Base-by-base conservation (phyloP, 2,797 vertebrate genomes). In the Pelodytes ibericus region DNA sequence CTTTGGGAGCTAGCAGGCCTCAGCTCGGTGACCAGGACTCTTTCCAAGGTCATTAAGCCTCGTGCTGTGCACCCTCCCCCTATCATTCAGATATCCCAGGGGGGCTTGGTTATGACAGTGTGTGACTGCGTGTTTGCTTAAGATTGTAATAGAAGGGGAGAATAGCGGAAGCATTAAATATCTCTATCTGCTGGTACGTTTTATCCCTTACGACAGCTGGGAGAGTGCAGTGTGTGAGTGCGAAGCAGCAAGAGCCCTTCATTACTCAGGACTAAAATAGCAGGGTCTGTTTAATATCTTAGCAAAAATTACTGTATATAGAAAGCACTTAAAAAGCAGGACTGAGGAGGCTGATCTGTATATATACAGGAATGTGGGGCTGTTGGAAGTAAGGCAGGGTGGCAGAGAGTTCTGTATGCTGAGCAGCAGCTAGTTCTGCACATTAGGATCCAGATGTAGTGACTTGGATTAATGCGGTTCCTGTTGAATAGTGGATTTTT, bases 21-120 rank as follows among this genome's bases (percentile, higher is more conserved):
- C 26, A 4, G 59, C 26, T 27, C 80, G 80, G 72, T 66, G 53
- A 51, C 31, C n/a, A 27, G 66, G 53, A 79, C 74, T n/a, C 70
- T 71, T 75, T 39, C 56, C 31, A 44, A 26, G 63, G 71, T 76
- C 60, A 15, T 29, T 3, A n/a, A 62, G 64, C 13, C 74, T 56
- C 25, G 26, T 47, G 33, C 18, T 15, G 1, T 7, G 18, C 39
- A 18, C 25, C 29, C 20, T 6, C 1, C 69, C 58, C 16, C 13
- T 11, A 2, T 4, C 26, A 59, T 47, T 53, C 31, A 61, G 16
- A 15, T 24, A 20, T 20, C 63, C 22, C 30, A 7, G 31, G n/a
- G 24, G 33, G 9, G 16, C 20, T 3, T 30, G 61, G 20, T 16
- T 41, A 61, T n/a, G 16, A 56, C 36, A 20, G 36, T 25, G 22